phyloP scores from a whole-genome alignment of 2,113 vertebrate genomes.

The Rafetus swinhoei region DNA sequence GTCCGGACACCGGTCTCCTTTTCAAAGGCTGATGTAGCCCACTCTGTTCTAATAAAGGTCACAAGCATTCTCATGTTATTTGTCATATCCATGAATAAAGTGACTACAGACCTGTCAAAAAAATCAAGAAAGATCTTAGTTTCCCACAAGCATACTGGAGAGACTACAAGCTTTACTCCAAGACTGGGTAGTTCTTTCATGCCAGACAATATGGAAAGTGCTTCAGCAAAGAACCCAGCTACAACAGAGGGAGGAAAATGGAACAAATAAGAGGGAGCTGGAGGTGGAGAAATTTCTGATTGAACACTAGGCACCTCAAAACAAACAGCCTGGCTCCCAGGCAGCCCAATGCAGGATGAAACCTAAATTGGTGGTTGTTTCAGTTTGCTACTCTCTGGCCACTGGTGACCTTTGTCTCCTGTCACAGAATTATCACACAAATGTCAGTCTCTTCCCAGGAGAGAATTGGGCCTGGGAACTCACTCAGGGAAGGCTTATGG shows the following conservation, averaged over 20 bases:
- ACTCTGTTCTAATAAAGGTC: not conserved
- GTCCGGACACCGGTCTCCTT: not conserved
- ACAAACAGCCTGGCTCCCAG: too few species aligned
- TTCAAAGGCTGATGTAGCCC: not conserved
- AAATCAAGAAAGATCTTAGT: not conserved
- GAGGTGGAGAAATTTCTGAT: not conserved
- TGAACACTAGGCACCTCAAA: not conserved
- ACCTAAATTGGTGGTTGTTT: not conserved
- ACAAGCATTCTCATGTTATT: not conserved
- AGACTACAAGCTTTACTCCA: not conserved
- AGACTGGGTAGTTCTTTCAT: not conserved
- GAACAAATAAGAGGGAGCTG: not conserved
- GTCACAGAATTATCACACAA: not conserved
- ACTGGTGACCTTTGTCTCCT: not conserved
- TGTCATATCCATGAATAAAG: not conserved
- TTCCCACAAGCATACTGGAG: not conserved
- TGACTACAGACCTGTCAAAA: not conserved
- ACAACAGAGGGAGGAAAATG: not conserved
- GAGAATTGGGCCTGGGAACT: not conserved
- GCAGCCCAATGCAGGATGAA: not conserved
- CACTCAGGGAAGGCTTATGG: too few species aligned
- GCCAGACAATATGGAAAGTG: not conserved
- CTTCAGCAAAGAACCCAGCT: not conserved
- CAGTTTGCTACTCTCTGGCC: not conserved
- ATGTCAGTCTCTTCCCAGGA: not conserved